A percentile compares a stretch with the other conserved stretches of the same genome.
These are phyloP conservation scores for Dendroctonus ponderosae DNA, from an alignment of 1,140 invertebrate genomes.

Conservation along the genomic window DNA sequence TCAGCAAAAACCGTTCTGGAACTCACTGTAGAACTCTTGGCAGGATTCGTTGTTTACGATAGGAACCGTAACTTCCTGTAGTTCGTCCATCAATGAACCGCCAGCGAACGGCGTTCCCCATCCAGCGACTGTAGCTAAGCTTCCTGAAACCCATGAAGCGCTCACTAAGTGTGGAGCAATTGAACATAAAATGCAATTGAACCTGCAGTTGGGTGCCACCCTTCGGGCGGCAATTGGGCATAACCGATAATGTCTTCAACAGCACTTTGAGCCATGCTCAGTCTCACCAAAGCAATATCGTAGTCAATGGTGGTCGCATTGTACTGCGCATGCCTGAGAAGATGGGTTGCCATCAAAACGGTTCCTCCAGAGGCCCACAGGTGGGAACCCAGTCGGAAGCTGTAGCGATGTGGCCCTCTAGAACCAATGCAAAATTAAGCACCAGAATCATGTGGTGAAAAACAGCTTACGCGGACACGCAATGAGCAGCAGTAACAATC, in stretches of 20 bases:
- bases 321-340: slow-evolving; percentile 14
- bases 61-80: slow-evolving; percentile 34
- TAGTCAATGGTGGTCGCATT: slow-evolving; percentile 1
- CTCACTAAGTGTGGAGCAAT: neutral
- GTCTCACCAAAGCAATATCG: slow-evolving; percentile 9
- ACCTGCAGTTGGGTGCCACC: slow-evolving; percentile 1
- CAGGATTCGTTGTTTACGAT: slow-evolving; percentile 34
- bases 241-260: neutral
- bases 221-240: slow-evolving; percentile 4
- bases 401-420: slow-evolving; percentile 7
- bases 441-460: neutral
- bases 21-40: slow-evolving; percentile 32
- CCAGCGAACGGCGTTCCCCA: slow-evolving; percentile 51
- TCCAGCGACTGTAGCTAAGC: slow-evolving; percentile 51
- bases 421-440: neutral
- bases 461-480: slow-evolving; percentile 34
- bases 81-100: neutral
- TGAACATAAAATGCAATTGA: neutral
- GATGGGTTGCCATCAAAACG: neutral
- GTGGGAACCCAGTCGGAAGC: slow-evolving; percentile 9
- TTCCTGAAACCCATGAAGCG: neutral
- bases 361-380: neutral
- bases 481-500: slow-evolving; percentile 43
- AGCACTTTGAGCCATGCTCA: neutral
- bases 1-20: too few relatives aligned